Base-by-base conservation (phyloP, 2,888 invertebrate genomes). In the Drosophila yooni region DNA sequence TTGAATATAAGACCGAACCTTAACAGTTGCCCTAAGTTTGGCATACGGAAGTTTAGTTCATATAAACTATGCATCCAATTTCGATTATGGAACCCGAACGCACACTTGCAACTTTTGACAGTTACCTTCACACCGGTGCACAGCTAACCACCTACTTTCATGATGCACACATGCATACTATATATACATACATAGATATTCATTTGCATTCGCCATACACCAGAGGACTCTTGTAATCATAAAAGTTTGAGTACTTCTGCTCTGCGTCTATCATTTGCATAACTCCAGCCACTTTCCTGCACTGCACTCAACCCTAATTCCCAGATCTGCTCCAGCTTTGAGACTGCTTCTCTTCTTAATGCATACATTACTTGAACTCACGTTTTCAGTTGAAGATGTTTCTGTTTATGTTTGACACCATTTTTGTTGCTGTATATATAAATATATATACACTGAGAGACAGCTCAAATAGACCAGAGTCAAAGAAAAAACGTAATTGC, bases 151-250 rank as follows among this genome's bases (percentile, higher is more conserved):
- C 13, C 11, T 2, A 29, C 25, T 8, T 5, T 15, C 34, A 54
- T 27, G 3, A 25, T 15, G 18, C 15, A 27, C 34, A 67, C 18
- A 31, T 34, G n/a, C 2, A 25, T 11, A 21, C 7, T 11, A 31
- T 10, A 10, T 10, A 10, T 3, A 3, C 18, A 27, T n/a, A 25
- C 29, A 25, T 29, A 21, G 21, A 21, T 31, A n/a, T 46, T 33
- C 63, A 72, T 64, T 81, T 76, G 71, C 81, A 77, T 76, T 76
- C 40, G 67, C 61, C 81, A 77, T 81, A 77, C 77, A 67, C 64
- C 63, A 60, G 81, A 71, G 81, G 52, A 48, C 52, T 71, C 73
- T 63, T 67, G 78, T 78, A 78, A 78, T 81, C 82, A 72, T 81
- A 77, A 81, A 78, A 81, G 56, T 78, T 78, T 81, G 50, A 60